These are phyloP conservation scores for Acanthosepion esculentum DNA, from an alignment of 2,888 invertebrate species.

Conservation along the genomic window DNA sequence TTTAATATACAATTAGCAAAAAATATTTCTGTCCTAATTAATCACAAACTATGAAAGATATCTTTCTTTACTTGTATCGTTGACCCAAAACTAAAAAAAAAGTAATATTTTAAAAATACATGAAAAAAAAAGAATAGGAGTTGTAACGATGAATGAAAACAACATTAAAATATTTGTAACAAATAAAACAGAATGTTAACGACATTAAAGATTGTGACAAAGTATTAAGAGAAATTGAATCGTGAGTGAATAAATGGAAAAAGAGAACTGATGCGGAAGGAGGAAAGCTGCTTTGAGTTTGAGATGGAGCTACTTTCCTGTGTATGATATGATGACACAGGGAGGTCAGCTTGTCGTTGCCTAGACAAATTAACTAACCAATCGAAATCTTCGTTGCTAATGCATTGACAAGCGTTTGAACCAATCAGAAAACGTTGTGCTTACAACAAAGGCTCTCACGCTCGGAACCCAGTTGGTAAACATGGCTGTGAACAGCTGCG, in stretches of 20 bases:
- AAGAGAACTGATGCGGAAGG: not conserved
- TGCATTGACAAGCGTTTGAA: not conserved
- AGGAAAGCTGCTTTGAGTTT: slow-evolving; percentile 12
- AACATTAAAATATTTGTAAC: not conserved
- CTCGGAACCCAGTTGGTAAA: slow-evolving; percentile 44
- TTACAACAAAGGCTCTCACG: not conserved
- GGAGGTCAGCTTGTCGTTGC: slow-evolving; percentile 46
- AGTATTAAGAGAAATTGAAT: not conserved
- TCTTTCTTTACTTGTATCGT: not conserved
- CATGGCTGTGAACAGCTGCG: slow-evolving; percentile 45
- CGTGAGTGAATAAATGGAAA: slow-evolving; percentile 2
- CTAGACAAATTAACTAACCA: slow-evolving; percentile 43
- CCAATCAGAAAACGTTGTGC: slow-evolving; percentile 23
- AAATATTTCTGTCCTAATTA: not conserved
- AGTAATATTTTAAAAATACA: not conserved
- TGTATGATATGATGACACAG: slow-evolving; percentile 46
- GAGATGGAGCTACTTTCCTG: slow-evolving; percentile 11
- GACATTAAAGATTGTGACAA: not conserved
- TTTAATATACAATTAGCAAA: not conserved
- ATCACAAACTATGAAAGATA: not conserved
- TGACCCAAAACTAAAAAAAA: not conserved
- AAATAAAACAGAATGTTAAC: not conserved
- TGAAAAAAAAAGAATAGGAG: not conserved
- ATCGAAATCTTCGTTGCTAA: slow-evolving; percentile 23
- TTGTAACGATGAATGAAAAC: not conserved